Percentiles rank a stretch among this genome's conserved stretches.
Conservation (phyloP, 2,797 vertebrate species). For the Smutsia temminckii region DNA sequence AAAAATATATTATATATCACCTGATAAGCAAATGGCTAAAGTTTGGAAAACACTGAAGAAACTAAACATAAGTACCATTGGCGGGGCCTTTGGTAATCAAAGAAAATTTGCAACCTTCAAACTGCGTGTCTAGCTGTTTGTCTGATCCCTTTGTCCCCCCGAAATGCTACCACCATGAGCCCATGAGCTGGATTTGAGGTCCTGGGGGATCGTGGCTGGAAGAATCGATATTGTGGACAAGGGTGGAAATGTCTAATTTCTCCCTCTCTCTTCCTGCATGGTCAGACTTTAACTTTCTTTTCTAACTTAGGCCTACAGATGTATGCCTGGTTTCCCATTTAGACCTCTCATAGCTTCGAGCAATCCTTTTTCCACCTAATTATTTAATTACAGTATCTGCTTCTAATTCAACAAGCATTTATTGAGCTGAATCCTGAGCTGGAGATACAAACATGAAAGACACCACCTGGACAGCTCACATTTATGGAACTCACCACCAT, state of each 20-base stretch:
- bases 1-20: background rate
- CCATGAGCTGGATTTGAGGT: background rate
- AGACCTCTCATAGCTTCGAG: background rate
- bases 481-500: background rate
- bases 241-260: background rate
- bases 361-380: background rate
- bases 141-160: background rate
- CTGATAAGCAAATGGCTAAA: background rate
- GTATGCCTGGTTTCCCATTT: background rate
- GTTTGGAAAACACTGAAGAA: background rate
- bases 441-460: background rate
- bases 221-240: background rate
- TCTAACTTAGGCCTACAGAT: background rate
- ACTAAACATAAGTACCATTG: no score
- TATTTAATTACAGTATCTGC: background rate
- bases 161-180: rapidly evolving
- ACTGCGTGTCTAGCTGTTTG: background rate
- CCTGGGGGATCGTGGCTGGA: background rate
- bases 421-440: background rate
- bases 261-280: background rate
- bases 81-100: background rate
- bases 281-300: background rate
- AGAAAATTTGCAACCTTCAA: background rate
- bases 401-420: background rate
- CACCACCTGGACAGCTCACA: background rate